phyloP scores from a whole-genome alignment of 2,797 vertebrate genomes.

The Enteromius mattozi region DNA sequence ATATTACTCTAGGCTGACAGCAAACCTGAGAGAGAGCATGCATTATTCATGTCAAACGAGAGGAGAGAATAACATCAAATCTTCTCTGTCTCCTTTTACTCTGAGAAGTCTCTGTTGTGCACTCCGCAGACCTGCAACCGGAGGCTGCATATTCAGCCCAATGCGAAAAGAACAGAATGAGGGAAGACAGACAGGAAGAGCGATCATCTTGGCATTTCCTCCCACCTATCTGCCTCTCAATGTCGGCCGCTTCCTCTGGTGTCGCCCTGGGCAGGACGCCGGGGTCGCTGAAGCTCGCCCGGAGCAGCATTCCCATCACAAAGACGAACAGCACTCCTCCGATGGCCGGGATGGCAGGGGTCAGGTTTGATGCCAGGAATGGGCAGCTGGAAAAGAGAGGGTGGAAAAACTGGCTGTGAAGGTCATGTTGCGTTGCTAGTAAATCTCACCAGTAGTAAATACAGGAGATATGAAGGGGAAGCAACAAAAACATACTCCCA shows the following conservation, averaged over 20 bases:
- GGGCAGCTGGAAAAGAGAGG: constrained; percentile 83
- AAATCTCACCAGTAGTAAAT: constrained; percentile 5
- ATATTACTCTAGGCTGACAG: constrained; percentile 41
- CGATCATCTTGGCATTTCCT: constrained; percentile 42
- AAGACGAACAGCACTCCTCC: constrained; percentile 91
- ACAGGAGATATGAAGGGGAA: neutral
- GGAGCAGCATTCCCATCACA: constrained; percentile 91
- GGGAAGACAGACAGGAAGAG: constrained; percentile 51
- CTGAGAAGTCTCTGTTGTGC: constrained; percentile 15
- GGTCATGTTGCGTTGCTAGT: neutral
- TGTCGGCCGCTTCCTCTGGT: constrained; percentile 89
- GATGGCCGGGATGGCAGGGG: constrained; percentile 88
- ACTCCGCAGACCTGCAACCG: constrained; percentile 16
- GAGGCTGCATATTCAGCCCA: neutral
- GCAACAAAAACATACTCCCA: neutral
- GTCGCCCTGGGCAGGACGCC: constrained; percentile 92
- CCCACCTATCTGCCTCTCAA: constrained; percentile 94
- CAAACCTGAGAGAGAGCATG: constrained; percentile 41
- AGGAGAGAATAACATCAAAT: constrained; percentile 44
- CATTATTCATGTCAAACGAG: constrained; percentile 51
- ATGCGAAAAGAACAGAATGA: constrained; percentile 22
- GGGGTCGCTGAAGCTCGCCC: constrained; percentile 93
- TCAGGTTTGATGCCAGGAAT: constrained; percentile 89
- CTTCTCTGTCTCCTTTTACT: constrained; percentile 22
- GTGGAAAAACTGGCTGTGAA: constrained; percentile 4